Conservation (phyloP, 2,113 vertebrate genomes). For the Rhabdornis inornatus region DNA sequence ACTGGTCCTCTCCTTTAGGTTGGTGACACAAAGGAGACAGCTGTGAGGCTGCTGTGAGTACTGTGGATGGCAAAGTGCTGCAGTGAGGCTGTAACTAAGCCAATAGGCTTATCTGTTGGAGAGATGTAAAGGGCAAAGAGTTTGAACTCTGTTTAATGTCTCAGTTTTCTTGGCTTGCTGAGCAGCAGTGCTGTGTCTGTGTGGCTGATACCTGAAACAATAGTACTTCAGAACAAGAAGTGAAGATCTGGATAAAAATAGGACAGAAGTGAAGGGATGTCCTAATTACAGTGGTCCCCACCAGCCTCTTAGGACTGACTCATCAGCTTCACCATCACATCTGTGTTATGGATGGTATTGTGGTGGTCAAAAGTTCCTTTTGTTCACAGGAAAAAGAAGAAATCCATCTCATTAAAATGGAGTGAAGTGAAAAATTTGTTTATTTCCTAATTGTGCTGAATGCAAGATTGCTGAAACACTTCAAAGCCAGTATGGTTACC, state of each 20-base stretch:
- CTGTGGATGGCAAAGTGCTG: neutral
- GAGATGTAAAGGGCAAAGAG: neutral
- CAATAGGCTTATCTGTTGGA: neutral
- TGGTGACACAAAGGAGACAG: accelerated
- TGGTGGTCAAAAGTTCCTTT: neutral
- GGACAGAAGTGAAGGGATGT: neutral
- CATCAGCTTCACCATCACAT: neutral
- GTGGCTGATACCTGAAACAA: neutral
- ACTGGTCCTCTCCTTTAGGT: neutral
- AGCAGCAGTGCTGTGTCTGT: neutral
- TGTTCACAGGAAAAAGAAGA: neutral
- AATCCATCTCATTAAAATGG: neutral
- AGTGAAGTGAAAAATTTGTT: neutral
- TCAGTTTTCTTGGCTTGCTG: neutral
- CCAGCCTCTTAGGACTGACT: neutral
- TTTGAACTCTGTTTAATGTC: neutral
- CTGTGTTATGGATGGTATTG: neutral
- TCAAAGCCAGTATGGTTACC: neutral
- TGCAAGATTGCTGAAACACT: neutral
- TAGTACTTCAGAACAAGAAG: neutral
- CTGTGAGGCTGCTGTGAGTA: accelerated
- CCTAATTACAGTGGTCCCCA: neutral
- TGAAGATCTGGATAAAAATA: neutral
- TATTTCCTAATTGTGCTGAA: neutral
- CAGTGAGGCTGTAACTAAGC: neutral